phyloP scores from a whole-genome alignment of 2,888 invertebrate species.

The Sycophila texana region DNA sequence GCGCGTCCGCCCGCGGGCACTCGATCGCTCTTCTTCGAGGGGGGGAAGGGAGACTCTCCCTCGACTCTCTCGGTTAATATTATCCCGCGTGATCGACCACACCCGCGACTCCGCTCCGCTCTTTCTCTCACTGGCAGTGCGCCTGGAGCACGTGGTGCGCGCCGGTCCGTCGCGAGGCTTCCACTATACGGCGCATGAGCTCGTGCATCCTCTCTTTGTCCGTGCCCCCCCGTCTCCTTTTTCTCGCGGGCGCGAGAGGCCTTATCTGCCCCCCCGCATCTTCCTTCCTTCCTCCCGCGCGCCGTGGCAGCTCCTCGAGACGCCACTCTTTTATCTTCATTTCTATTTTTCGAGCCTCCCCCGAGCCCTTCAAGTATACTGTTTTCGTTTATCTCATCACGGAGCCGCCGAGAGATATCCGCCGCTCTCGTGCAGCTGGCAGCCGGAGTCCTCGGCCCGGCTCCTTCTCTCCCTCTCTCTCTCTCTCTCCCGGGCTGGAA shows the following conservation, averaged over 20 bases:
- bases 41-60: background rate
- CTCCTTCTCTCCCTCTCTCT: no score
- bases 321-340: constrained; percentile 21
- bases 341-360: constrained; percentile 32
- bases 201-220: constrained; percentile 37
- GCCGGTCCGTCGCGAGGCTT: background rate
- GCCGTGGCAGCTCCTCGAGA: background rate
- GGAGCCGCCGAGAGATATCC: background rate
- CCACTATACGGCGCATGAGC: no score
- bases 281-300: background rate
- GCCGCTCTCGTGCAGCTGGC: background rate
- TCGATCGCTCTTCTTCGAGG: constrained; percentile 23
- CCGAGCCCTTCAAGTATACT: background rate
- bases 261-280: constrained; percentile 2
- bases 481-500: background rate
- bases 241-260: background rate
- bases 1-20: background rate
- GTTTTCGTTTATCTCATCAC: constrained; percentile 41
- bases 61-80: constrained; percentile 30
- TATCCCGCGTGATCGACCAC: constrained; percentile 50
- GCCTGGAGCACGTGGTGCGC: constrained; percentile 31
- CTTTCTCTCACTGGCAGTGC: background rate
- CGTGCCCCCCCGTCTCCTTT: constrained; percentile 3
- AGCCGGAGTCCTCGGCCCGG: background rate
- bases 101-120: constrained; percentile 23